Evolutionary conservation across 2,888 invertebrate genomes (phyloP).

Genomic region (Alviniconcha strummeri): DNA sequence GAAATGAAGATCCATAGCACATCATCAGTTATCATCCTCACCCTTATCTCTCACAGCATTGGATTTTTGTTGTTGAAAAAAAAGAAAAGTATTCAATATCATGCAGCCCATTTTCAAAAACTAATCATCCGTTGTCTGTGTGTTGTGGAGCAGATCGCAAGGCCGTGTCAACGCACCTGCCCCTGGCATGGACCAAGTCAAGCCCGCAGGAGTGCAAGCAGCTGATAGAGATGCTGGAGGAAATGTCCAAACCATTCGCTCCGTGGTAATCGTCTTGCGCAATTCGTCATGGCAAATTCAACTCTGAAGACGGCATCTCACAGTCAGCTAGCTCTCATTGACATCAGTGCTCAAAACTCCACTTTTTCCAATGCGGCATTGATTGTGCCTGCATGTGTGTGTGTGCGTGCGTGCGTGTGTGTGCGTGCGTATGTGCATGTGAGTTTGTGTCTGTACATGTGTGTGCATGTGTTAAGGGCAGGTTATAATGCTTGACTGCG

Average conservation of each 20-base stretch:
- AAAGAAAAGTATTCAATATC: no score
- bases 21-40: no score
- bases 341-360: no score
- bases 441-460: neutral
- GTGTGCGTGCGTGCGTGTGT: slow-evolving; percentile 1
- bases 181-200: slow-evolving; percentile 74
- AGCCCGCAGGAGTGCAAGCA: slow-evolving; percentile 67
- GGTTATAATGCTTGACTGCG: neutral
- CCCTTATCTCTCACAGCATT: no score
- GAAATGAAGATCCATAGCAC: no score
- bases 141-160: slow-evolving; percentile 68
- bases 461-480: neutral
- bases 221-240: slow-evolving; percentile 72
- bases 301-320: no score
- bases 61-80: no score
- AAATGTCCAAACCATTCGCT: slow-evolving; percentile 40
- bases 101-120: no score
- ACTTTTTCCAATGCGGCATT: no score
- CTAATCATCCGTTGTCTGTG: neutral
- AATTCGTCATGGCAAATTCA: no score
- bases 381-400: neutral
- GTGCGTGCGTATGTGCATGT: neutral
- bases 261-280: neutral
- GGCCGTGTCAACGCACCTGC: slow-evolving; percentile 73
- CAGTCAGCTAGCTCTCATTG: no score